A percentile compares a stretch with the other conserved stretches of the same genome.
phyloP scores from a whole-genome alignment of 2,888 invertebrate genomes.

The Polymixis flavicincta region DNA sequence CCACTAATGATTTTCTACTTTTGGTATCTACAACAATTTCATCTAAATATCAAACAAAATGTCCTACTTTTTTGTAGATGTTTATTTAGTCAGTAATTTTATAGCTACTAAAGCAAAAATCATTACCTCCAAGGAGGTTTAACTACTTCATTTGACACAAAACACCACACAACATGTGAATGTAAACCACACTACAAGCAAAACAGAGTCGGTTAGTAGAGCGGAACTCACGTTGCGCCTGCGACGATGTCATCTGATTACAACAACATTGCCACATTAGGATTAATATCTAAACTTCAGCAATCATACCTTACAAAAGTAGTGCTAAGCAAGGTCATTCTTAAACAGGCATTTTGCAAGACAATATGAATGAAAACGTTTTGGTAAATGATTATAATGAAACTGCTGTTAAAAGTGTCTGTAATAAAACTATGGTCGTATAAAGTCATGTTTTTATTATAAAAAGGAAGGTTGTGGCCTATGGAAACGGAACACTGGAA shows the following conservation, averaged over 20 bases:
- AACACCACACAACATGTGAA: constrained; percentile 60
- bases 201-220: constrained; percentile 79
- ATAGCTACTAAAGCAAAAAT: neutral
- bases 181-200: constrained; percentile 64
- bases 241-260: constrained; percentile 77
- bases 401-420: constrained; percentile 49
- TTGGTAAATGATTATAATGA: constrained; percentile 51
- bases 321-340: constrained; percentile 78
- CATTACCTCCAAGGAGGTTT: neutral
- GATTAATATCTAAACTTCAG: constrained; percentile 85
- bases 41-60: neutral
- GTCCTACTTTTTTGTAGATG: neutral
- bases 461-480: constrained; percentile 41
- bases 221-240: constrained; percentile 77
- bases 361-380: constrained; percentile 66
- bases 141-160: constrained; percentile 45
- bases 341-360: constrained; percentile 68
- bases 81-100: neutral
- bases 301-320: constrained; percentile 78
- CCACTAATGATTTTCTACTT: neutral
- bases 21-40: neutral
- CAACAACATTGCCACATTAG: constrained; percentile 78
- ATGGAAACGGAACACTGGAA: constrained; percentile 38
- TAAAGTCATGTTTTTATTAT: constrained; percentile 33
- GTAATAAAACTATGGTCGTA: constrained; percentile 32